These are phyloP conservation scores for Okamejei kenojei DNA, from an alignment of 2,797 vertebrate species.

Conservation along the genomic window DNA sequence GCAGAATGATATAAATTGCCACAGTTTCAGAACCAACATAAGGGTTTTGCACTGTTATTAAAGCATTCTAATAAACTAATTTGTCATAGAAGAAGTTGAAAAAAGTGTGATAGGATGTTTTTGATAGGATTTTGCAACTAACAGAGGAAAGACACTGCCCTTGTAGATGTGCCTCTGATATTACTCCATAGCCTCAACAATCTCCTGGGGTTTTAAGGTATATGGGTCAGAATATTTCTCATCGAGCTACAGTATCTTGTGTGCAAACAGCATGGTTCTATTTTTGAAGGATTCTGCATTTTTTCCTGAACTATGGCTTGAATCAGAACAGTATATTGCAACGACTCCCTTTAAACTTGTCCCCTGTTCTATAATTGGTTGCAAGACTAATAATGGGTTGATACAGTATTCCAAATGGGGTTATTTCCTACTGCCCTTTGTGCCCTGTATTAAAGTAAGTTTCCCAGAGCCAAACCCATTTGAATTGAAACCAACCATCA, in stretches of 20 bases:
- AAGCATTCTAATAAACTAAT: background rate
- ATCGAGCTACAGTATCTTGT: background rate
- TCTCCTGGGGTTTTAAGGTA: background rate
- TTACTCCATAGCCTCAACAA: background rate
- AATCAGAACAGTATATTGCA: background rate
- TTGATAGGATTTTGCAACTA: background rate
- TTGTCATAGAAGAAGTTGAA: background rate
- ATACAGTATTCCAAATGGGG: background rate
- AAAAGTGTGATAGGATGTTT: background rate
- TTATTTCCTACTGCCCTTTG: background rate
- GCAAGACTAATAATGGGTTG: background rate
- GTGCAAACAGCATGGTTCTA: background rate
- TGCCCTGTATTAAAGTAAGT: background rate
- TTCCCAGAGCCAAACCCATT: background rate
- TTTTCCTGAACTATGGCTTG: background rate
- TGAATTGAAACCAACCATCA: background rate
- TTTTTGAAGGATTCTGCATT: background rate
- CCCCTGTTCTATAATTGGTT: background rate
- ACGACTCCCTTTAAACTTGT: background rate
- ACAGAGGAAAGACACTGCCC: background rate
- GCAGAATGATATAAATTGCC: background rate
- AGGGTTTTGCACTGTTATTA: background rate
- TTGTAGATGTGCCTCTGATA: background rate
- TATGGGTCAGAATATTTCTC: slow-evolving; percentile 17
- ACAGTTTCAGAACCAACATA: background rate